Percentiles rank a stretch among this genome's conserved stretches.
phyloP scores from a whole-genome alignment of 2,113 vertebrate species.

The Lagopus muta region DNA sequence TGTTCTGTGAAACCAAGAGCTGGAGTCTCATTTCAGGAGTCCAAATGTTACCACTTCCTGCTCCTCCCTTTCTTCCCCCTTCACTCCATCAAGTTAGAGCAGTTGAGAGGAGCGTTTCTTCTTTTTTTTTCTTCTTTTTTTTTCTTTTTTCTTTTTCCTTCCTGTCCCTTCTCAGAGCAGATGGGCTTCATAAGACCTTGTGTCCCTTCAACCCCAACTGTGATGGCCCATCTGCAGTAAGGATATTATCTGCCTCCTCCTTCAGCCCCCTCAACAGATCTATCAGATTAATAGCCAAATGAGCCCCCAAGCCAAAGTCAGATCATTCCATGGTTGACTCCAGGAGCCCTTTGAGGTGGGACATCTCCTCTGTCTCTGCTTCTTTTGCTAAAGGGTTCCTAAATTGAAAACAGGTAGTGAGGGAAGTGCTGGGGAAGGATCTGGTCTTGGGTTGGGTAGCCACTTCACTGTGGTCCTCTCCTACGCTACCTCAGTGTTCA shows the following conservation, averaged over 20 bases:
- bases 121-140: not conserved
- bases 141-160: not conserved
- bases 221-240: not conserved
- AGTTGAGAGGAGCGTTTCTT: not conserved
- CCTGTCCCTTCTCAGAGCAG: not conserved
- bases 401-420: not conserved
- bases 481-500: not conserved
- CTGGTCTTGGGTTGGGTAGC: not conserved
- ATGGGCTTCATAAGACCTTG: not conserved
- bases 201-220: not conserved
- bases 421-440: not conserved
- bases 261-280: not conserved
- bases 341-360: not conserved
- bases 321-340: not conserved
- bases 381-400: not conserved
- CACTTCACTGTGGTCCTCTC: not conserved
- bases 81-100: not conserved
- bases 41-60: conserved; percentile 42
- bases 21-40: conserved; percentile 11
- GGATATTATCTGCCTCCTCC: not conserved
- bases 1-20: not conserved
- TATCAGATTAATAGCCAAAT: not conserved
- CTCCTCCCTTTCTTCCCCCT: conserved; percentile 21
- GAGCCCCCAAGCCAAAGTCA: not conserved
- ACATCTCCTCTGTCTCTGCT: not conserved